Evolutionary conservation across 2,888 invertebrate species (phyloP).

Genomic region (Macrophya annulata): DNA sequence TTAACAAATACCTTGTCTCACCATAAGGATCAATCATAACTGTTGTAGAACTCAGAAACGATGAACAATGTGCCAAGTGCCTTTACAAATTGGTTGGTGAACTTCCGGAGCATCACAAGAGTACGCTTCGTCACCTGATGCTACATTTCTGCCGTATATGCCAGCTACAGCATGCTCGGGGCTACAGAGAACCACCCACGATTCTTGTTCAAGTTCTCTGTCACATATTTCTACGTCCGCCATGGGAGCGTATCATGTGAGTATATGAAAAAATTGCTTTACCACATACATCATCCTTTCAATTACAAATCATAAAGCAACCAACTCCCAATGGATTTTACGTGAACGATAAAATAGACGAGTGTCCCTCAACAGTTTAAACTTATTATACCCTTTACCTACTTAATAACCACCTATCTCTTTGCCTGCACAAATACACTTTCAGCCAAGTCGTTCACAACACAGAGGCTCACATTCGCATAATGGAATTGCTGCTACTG

Average conservation of each 20-base stretch:
- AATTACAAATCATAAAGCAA: not conserved
- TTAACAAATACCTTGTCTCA: not conserved
- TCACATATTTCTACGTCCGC: constrained; percentile 87
- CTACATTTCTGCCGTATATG: constrained; percentile 88
- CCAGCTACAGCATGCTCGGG: constrained; percentile 84
- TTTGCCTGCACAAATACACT: constrained; percentile 6
- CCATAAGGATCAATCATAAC: not conserved
- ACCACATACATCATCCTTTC: not conserved
- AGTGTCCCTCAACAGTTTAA: not conserved
- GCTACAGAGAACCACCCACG: constrained; percentile 85
- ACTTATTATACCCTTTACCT: not conserved
- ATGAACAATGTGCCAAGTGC: constrained; percentile 82
- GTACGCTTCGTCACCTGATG: constrained; percentile 85
- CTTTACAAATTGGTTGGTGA: constrained; percentile 82
- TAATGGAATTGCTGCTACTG: constrained; percentile 86
- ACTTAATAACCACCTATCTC: not conserved
- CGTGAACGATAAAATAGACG: not conserved
- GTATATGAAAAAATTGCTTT: constrained; percentile 68
- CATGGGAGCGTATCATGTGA: constrained; percentile 90
- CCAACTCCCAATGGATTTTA: not conserved
- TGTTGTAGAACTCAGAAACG: constrained; percentile 79
- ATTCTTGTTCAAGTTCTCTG: constrained; percentile 87
- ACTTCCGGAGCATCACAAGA: constrained; percentile 85
- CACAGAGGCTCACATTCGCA: constrained; percentile 87
- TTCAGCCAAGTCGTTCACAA: constrained; percentile 88